Evolutionary conservation across 2,797 vertebrate genomes (phyloP).

Genomic region (Gouania willdenowi): DNA sequence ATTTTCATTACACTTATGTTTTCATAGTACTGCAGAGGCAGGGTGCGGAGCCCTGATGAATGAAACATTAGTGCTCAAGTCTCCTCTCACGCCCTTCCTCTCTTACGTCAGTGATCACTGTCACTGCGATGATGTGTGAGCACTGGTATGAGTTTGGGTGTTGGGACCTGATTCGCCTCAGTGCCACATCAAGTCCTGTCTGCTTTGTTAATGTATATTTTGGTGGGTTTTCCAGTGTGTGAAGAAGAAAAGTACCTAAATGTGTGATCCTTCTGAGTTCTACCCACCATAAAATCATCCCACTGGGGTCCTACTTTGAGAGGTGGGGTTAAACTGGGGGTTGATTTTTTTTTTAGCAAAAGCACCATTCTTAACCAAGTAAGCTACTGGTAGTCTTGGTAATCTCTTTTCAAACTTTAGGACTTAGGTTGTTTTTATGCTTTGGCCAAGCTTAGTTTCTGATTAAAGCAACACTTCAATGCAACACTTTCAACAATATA

Average conservation of each 20-base stretch:
- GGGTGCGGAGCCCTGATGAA: constrained; percentile 61
- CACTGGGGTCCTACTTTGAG: constrained; percentile 36
- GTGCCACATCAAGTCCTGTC: constrained; percentile 62
- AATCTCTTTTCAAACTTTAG: no score
- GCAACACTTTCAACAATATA: no score
- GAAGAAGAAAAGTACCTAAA: constrained; percentile 24
- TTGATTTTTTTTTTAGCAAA: no score
- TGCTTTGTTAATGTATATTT: constrained; percentile 66
- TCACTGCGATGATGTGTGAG: constrained; percentile 54
- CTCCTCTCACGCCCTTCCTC: constrained; percentile 25
- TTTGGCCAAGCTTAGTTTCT: no score
- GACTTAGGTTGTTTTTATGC: no score
- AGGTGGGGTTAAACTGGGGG: constrained; percentile 64
- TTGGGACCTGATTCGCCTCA: constrained; percentile 52
- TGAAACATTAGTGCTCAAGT: constrained; percentile 65
- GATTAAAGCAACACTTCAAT: no score
- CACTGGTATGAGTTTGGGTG: constrained; percentile 48
- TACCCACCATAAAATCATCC: constrained; percentile 63
- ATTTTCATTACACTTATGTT: constrained; percentile 81
- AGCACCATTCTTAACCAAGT: no score
- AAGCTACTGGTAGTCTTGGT: no score
- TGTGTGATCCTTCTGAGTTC: constrained; percentile 49
- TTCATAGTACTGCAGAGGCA: constrained; percentile 68
- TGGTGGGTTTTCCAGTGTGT: constrained; percentile 42
- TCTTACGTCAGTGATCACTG: constrained; percentile 38